Base-by-base conservation (phyloP, 2,888 invertebrate genomes). In the Archaeoteleia sp. region DNA sequence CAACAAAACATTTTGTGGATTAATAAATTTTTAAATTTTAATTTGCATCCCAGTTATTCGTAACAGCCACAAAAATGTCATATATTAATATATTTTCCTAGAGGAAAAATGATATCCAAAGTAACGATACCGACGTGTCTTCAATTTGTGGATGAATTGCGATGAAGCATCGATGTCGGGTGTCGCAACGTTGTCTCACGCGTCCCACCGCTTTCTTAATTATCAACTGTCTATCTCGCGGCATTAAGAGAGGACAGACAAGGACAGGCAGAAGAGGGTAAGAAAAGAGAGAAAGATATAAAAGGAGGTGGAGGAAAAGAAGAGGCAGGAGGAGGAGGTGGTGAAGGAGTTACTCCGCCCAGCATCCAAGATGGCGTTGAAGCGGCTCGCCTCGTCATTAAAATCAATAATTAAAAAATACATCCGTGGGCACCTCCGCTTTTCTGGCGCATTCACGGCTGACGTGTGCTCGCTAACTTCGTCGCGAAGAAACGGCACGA, bases 351-450 rank as follows among this genome's bases (percentile, higher is more conserved):
- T 81, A 85, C 85, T 84, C 84, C 84, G 85, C 85, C 85, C 85
- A 85, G 84, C 85, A 85, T 84, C 83, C 84, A 84, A 85, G 84
- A 84, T 85, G 84, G 84, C 85, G 84, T 83, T 83, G 79, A 78
- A 80, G 80, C 80, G 77, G 77, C 81, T 80, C 82, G 82, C 82
- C 83, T 84, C 82, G 82, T 84, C 85, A 84, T 84, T 85, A 84
- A 85, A 84, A 85, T 85, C 85, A 85, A 85, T 85, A 85, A 85
- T 84, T 85, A 85, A 85, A 85, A 85, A 85, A 85, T 85, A 85
- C 84, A 84, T 83, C 82, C 82, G 82, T 82, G 79, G 82, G 78
- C 82, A 80, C 82, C 82, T 82, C 82, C 81, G 79, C 81, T 82
- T 81, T 83, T 82, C 82, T 80, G 82, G 82, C 80, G 81, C 79